These are phyloP conservation scores for Ciconia maguari DNA, from an alignment of 2,113 vertebrate species.

Conservation along the genomic window DNA sequence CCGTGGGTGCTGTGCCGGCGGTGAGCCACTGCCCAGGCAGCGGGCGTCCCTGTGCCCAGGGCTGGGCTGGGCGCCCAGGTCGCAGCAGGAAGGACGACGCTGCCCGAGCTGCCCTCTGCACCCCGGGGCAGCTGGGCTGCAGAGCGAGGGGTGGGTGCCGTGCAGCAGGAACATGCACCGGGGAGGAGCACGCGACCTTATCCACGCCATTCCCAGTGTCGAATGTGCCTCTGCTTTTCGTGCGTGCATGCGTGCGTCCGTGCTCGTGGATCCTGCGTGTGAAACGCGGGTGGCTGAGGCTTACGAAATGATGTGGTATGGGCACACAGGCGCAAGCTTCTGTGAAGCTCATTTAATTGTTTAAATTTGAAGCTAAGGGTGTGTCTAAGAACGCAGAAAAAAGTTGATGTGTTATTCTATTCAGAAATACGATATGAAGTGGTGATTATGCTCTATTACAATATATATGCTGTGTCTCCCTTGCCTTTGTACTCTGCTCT, in stretches of 20 bases:
- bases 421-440: background rate
- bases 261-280: accelerated
- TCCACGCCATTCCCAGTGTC: accelerated
- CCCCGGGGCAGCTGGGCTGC: background rate
- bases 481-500: background rate
- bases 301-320: accelerated
- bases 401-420: background rate
- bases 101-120: background rate
- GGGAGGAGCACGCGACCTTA: accelerated
- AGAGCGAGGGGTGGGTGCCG: no score
- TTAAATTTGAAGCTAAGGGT: background rate
- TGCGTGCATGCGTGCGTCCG: accelerated
- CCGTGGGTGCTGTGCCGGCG: accelerated
- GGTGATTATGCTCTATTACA: background rate
- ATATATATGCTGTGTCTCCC: background rate
- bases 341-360: background rate
- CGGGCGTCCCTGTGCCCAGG: background rate
- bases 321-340: background rate
- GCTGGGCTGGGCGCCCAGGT: no score
- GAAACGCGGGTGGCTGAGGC: accelerated
- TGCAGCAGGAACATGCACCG: background rate
- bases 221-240: background rate
- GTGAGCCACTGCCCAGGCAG: accelerated
- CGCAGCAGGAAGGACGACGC: accelerated
- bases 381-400: background rate